Percentiles rank a stretch among this genome's conserved stretches.
Conservation (phyloP, 2,797 vertebrate genomes). For the Stomatorhinus walkeri region DNA sequence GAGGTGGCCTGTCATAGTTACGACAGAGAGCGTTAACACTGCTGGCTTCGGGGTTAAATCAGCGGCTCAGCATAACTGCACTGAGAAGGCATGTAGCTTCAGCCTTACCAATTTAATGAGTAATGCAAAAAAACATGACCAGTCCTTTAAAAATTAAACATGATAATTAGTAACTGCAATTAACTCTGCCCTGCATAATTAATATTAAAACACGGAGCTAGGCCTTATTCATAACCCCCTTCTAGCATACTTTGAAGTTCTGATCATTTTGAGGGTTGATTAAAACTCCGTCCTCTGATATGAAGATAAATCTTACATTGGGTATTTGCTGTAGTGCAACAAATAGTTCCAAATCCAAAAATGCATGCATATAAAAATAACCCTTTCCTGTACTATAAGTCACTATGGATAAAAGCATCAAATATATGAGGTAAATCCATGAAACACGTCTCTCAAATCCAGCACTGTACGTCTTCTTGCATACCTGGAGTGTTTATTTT, state of each 20-base stretch:
- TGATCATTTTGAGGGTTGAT: background rate
- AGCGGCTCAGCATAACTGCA: background rate
- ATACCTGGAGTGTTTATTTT: background rate
- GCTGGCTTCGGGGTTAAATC: background rate
- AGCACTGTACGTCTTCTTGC: background rate
- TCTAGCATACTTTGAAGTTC: background rate
- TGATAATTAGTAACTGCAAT: constrained; percentile 8
- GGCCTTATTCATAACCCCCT: background rate
- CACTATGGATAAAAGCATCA: background rate
- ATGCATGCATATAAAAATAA: background rate
- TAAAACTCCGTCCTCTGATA: background rate
- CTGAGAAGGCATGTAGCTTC: background rate
- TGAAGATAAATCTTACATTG: background rate
- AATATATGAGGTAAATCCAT: background rate
- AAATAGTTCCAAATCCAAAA: background rate
- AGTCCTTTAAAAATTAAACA: background rate
- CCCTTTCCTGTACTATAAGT: background rate
- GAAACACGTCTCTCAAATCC: background rate
- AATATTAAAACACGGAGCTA: background rate
- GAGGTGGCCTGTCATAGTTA: constrained; percentile 19
- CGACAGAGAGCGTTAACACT: background rate
- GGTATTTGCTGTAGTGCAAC: background rate
- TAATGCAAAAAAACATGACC: background rate
- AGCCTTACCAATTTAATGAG: background rate
- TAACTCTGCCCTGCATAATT: background rate